Percentiles rank a stretch among this genome's conserved stretches.
Conservation (phyloP, 2,888 invertebrate genomes). For the Philereme transversata region DNA sequence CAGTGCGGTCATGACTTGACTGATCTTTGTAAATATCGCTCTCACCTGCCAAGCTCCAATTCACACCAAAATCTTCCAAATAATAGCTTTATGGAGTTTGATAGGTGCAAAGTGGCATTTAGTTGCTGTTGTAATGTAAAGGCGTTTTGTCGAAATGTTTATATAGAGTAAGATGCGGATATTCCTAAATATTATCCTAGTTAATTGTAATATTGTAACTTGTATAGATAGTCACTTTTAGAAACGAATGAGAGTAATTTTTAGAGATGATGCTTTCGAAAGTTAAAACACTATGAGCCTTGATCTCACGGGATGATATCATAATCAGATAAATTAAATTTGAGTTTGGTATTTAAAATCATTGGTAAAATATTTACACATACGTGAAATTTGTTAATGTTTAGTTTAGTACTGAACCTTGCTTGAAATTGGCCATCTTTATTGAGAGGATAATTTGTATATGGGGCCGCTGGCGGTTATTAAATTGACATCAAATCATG, state of each 20-base stretch:
- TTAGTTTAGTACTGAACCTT: constrained; percentile 30
- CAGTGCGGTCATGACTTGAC: constrained; percentile 61
- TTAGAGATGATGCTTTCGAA: constrained; percentile 64
- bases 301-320: constrained; percentile 75
- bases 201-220: constrained; percentile 62
- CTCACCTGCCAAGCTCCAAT: constrained; percentile 65
- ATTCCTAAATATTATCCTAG: constrained; percentile 74
- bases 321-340: constrained; percentile 55
- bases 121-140: constrained; percentile 73
- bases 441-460: constrained; percentile 19
- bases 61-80: constrained; percentile 80
- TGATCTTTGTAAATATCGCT: constrained; percentile 76
- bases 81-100: constrained; percentile 72
- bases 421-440: constrained; percentile 24
- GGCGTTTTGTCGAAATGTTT: constrained; percentile 76
- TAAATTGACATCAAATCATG: constrained; percentile 49
- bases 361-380: constrained; percentile 54
- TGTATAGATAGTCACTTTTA: constrained; percentile 76
- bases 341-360: constrained; percentile 54
- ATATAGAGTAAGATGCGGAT: constrained; percentile 83
- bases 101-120: constrained; percentile 74
- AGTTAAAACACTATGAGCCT: constrained; percentile 64
- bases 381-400: constrained; percentile 40
- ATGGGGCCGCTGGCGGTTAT: constrained; percentile 70
- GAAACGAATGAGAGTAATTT: constrained; percentile 62